phyloP scores from a whole-genome alignment of 2,113 vertebrate genomes.

The Cyprinodon tularosa region DNA sequence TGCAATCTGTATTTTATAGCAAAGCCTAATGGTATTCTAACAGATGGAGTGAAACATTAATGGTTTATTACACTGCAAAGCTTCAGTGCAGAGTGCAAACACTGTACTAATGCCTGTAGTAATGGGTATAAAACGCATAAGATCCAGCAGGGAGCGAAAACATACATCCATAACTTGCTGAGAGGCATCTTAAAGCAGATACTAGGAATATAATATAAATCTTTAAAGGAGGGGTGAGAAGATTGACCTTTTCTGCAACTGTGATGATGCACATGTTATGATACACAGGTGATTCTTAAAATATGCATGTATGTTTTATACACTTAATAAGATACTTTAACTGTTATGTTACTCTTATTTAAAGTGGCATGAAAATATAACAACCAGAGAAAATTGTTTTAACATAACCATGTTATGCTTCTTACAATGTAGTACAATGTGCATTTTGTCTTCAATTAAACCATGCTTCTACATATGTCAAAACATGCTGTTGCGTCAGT shows the following conservation, averaged over 20 bases:
- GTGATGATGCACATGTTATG: slow-evolving; percentile 15
- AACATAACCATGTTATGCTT: too few relatives aligned
- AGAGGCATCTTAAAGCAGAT: slow-evolving; percentile 51
- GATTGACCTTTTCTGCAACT: slow-evolving; percentile 44
- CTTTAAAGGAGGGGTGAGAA: slow-evolving; percentile 41
- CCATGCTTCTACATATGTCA: not conserved
- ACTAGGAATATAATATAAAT: slow-evolving; percentile 60
- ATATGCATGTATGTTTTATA: not conserved
- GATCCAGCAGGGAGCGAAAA: slow-evolving; percentile 60
- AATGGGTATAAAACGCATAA: slow-evolving; percentile 68
- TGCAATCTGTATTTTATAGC: slow-evolving; percentile 67
- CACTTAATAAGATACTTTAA: not conserved
- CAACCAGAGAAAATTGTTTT: too few relatives aligned
- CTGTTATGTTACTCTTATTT: not conserved
- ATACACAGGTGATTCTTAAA: not conserved
- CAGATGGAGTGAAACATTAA: slow-evolving; percentile 69
- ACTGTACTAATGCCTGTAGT: slow-evolving; percentile 66
- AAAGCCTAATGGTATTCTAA: slow-evolving; percentile 74
- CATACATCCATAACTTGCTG: slow-evolving; percentile 56
- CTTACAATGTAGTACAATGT: not conserved
- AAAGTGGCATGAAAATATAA: not conserved
- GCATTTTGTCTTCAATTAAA: not conserved
- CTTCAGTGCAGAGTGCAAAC: slow-evolving; percentile 69
- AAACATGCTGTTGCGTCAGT: not conserved
- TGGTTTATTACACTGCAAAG: slow-evolving; percentile 64